Evolutionary conservation across 1,140 invertebrate genomes (phyloP).

Genomic region (Drosophila mauritiana): DNA sequence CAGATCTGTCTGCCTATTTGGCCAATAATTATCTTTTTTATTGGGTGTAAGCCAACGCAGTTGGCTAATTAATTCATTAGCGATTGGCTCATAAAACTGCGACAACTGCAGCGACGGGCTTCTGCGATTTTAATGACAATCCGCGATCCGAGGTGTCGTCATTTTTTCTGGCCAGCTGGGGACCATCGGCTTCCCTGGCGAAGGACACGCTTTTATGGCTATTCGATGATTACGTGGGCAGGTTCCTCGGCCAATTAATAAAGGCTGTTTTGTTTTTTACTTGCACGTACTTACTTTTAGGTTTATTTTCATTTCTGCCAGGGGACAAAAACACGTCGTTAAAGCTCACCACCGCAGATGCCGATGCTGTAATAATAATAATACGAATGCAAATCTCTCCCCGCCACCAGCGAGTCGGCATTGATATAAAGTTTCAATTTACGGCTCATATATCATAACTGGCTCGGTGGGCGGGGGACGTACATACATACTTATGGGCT

Average conservation of each 20-base stretch:
- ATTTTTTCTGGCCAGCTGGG: constrained; percentile 27
- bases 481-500: constrained; percentile 45
- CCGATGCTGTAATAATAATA: constrained; percentile 78
- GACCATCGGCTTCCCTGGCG: constrained; percentile 35
- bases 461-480: constrained; percentile 43
- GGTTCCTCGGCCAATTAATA: constrained; percentile 63
- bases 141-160: constrained; percentile 27
- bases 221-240: constrained; percentile 67
- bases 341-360: constrained; percentile 60
- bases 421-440: constrained; percentile 82
- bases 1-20: constrained; percentile 38
- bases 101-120: constrained; percentile 46
- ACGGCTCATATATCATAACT: constrained; percentile 80
- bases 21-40: constrained; percentile 22
- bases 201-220: constrained; percentile 74
- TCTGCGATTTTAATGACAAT: constrained; percentile 25
- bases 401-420: constrained; percentile 41
- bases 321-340: constrained; percentile 63
- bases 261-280: constrained; percentile 38
- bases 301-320: constrained; percentile 36
- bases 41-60: constrained; percentile 35
- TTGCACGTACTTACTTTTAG: constrained; percentile 4
- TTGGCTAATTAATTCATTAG: constrained; percentile 73
- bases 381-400: constrained; percentile 68
- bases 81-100: constrained; percentile 44